Percentiles rank a stretch among this genome's conserved stretches.
Evolutionary conservation across 2,888 invertebrate genomes (phyloP).

Genomic region (Dasysyrphus albostriatus): DNA sequence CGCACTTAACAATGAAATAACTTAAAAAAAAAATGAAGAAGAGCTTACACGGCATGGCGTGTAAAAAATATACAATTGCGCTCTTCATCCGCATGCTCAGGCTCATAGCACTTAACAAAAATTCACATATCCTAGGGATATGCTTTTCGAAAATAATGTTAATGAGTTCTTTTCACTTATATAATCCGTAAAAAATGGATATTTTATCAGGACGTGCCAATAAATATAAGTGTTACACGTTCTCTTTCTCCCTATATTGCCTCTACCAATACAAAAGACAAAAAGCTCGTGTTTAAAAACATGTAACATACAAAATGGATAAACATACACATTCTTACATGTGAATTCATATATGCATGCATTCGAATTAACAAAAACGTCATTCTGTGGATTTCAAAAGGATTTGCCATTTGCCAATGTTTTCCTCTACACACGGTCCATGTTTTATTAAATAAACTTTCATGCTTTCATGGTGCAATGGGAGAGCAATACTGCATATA

Average conservation of each 20-base stretch:
- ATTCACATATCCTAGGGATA: conserved; percentile 22
- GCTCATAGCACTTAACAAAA: conserved; percentile 11
- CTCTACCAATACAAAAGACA: background rate
- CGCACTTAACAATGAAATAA: conserved; percentile 35
- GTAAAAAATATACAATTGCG: conserved; percentile 34
- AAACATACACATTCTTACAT: background rate
- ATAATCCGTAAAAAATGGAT: conserved; percentile 40
- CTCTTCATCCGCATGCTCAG: conserved; percentile 6
- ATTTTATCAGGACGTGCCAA: conserved; percentile 65
- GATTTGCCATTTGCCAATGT: conserved; percentile 71
- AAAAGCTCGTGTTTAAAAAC: background rate
- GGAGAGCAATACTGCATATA: background rate
- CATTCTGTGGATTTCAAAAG: conserved; percentile 59
- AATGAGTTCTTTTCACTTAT: conserved; percentile 67
- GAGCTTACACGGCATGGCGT: conserved; percentile 10
- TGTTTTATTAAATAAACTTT: conserved; percentile 74
- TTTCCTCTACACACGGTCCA: conserved; percentile 49
- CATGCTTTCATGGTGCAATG: conserved; percentile 16
- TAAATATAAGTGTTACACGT: conserved; percentile 65
- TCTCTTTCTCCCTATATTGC: background rate
- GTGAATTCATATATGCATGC: background rate
- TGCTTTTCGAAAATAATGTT: conserved; percentile 62
- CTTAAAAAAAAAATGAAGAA: conserved; percentile 9
- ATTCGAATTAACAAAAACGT: conserved; percentile 57
- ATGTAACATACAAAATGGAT: background rate